Evolutionary conservation across 2,113 vertebrate genomes (phyloP).

Genomic region (Cygnus buccinator): DNA sequence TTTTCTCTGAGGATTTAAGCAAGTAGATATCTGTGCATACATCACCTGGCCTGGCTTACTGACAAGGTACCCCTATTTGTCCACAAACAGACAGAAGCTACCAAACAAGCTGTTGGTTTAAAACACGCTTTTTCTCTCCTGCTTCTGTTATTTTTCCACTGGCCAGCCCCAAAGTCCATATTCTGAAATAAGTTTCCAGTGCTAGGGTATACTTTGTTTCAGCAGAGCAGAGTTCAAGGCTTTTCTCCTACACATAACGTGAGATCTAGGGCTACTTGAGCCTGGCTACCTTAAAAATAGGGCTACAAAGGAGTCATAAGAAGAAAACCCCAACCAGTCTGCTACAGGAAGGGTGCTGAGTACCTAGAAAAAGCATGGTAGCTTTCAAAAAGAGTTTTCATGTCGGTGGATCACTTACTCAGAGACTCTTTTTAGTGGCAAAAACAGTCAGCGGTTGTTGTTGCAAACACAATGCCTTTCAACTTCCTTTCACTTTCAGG

Average conservation of each 20-base stretch:
- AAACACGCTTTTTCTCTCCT: constrained; percentile 45
- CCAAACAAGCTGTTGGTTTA: background rate
- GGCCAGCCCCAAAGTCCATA: background rate
- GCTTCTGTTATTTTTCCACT: constrained; percentile 35
- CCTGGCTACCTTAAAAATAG: background rate
- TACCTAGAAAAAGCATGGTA: background rate
- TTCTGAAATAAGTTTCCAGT: constrained; percentile 9
- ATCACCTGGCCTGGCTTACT: background rate
- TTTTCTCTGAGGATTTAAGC: background rate
- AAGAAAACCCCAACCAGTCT: background rate
- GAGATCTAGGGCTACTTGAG: background rate
- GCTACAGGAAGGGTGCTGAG: background rate
- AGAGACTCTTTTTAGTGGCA: background rate
- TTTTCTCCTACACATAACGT: background rate
- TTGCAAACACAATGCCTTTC: background rate
- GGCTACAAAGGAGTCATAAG: background rate
- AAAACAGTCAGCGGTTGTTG: background rate
- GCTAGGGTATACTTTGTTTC: background rate
- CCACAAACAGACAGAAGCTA: background rate
- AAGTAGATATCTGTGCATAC: background rate
- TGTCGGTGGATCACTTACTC: background rate
- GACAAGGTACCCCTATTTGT: background rate
- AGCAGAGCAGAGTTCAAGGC: constrained; percentile 17
- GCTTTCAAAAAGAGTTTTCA: background rate
- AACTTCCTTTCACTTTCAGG: background rate